Evolutionary conservation across 2,113 vertebrate species (phyloP), one percentile per base, ranked within the genome.

Genomic region (Kryptolebias marmoratus): DNA sequence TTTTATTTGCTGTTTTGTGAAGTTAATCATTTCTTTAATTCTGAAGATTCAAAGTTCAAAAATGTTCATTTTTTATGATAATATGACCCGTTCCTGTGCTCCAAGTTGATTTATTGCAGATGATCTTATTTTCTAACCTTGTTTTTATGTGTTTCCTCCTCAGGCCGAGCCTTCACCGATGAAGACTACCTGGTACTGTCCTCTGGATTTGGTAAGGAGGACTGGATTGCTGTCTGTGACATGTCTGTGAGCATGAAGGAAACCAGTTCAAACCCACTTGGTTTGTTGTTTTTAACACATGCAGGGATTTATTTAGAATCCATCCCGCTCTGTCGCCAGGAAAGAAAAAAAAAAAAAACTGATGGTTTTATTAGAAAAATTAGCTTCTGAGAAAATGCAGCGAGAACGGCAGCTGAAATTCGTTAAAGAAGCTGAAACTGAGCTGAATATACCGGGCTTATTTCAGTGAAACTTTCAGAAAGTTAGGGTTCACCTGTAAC

Each of bases 111-210:
- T 53, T 11, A 12, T 47, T 57, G 4, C 11, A 49, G 22, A 11
- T 52, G 0, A 52, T 48, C 39, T 0, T 27, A 13, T 59, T 58
- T 14, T 42, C 0, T 39, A 32, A 45, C 22, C 11, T 15, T 18
- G 14, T 27, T 7, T 27, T 13, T 8, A 14, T 50, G 27, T 27
- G 36, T 79, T 13, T 82, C 28, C 28, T 80, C 50, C 59, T 50
- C 73, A 94, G 93, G 89, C 80, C 12, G 93, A 94, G 39, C 83
- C 89, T 45, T 91, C 91, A 52, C 85, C 88, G 18, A 94, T 94
- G 94, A 95, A 95, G 89, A 94, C 93, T 1, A 95, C 93, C 55
- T 95, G 94, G 94, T 95, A 95, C 91, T 95, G 93, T 69, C 93
- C 93, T 59, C 83, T 94, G 58, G 90, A 94, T 72, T 77, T 92